Conservation (phyloP, 2,888 invertebrate species). For the Dendrolimus houi region DNA sequence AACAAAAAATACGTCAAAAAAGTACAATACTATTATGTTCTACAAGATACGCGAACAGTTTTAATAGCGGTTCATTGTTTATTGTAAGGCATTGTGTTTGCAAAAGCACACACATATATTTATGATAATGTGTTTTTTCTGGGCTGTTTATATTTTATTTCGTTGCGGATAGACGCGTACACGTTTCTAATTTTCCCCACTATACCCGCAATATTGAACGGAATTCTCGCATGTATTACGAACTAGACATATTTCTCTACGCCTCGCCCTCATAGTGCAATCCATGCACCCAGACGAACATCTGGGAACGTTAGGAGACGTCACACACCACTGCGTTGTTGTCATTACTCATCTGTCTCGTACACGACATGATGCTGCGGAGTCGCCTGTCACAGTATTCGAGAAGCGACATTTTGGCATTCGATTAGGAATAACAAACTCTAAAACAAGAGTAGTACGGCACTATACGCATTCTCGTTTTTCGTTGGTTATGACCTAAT, state of each 20-base stretch:
- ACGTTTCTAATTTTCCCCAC: constrained; percentile 25
- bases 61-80: background rate
- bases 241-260: constrained; percentile 36
- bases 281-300: constrained; percentile 55
- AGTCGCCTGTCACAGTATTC: constrained; percentile 33
- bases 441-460: constrained; percentile 32
- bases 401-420: constrained; percentile 41
- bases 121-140: background rate
- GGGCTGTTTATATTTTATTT: background rate
- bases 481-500: constrained; percentile 27
- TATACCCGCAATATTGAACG: constrained; percentile 20
- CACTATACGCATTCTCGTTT: constrained; percentile 21
- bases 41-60: background rate
- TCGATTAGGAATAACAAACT: constrained; percentile 37
- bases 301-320: constrained; percentile 60
- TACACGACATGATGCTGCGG: constrained; percentile 59
- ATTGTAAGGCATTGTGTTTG: background rate
- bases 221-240: constrained; percentile 32
- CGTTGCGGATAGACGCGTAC: constrained; percentile 4
- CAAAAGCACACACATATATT: background rate
- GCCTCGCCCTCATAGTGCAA: constrained; percentile 56
- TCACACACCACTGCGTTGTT: constrained; percentile 61
- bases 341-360: constrained; percentile 73
- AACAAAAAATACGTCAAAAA: too few relatives aligned
- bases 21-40: background rate